These are phyloP conservation scores for Drosophila varians DNA, from an alignment of 1,140 invertebrate species.

Conservation along the genomic window DNA sequence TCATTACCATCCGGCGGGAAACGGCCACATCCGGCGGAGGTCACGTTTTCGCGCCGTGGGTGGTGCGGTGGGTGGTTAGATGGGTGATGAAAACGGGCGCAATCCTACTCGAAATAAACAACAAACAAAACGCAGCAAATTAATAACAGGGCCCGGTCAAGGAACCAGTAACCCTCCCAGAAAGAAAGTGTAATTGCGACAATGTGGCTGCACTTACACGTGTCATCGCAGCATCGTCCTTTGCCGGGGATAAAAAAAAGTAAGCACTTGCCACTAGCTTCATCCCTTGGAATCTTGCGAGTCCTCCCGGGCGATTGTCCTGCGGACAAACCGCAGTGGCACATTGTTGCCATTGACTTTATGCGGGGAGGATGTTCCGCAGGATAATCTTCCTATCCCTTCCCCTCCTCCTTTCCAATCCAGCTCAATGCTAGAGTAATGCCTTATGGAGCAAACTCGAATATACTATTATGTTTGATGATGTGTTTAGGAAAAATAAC, in stretches of 20 bases:
- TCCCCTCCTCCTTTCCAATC: too few species aligned
- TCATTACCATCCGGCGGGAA: conserved; percentile 56
- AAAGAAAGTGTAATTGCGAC: conserved; percentile 75
- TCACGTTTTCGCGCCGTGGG: conserved; percentile 79
- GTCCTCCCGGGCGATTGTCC: conserved; percentile 21
- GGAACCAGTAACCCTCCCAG: conserved; percentile 7
- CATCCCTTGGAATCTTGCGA: conserved; percentile 26
- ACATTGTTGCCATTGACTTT: conserved; percentile 79
- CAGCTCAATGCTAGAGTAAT: too few species aligned
- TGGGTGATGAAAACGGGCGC: neutral
- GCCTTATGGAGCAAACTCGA: neutral
- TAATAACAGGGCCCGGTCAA: conserved; percentile 47
- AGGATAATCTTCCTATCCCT: neutral
- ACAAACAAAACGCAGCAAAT: conserved; percentile 73
- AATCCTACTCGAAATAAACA: conserved; percentile 67
- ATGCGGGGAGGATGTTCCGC: conserved; percentile 21
- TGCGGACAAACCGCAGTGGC: conserved; percentile 55
- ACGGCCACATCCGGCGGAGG: conserved; percentile 53
- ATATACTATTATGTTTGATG: neutral
- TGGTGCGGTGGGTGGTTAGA: conserved; percentile 44
- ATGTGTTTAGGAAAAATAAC: neutral
- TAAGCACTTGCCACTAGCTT: conserved; percentile 58
- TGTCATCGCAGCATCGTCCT: conserved; percentile 62
- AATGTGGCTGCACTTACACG: conserved; percentile 81
- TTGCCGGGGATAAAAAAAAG: conserved; percentile 1